Evolutionary conservation across 2,113 vertebrate species (phyloP).

Genomic region (Cyanocitta stelleri): DNA sequence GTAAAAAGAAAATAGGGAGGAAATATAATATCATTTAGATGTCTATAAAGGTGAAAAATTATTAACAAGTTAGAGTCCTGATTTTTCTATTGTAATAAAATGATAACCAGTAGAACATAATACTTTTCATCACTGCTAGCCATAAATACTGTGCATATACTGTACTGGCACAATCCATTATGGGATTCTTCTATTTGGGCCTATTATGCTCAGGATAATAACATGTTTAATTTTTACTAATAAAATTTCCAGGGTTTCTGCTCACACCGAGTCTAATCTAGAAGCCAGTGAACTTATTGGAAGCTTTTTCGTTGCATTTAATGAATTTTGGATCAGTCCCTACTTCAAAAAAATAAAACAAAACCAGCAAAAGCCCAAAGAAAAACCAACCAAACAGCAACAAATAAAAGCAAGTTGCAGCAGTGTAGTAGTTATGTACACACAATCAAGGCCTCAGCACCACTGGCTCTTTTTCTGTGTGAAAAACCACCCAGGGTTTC

Average conservation of each 20-base stretch:
- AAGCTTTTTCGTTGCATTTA: background rate
- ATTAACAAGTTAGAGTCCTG: slow-evolving; percentile 44
- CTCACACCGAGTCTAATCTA: background rate
- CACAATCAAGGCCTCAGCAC: background rate
- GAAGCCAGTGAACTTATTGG: background rate
- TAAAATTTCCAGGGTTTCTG: slow-evolving; percentile 27
- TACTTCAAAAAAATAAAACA: background rate
- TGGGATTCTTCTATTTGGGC: slow-evolving; percentile 38
- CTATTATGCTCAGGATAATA: slow-evolving; percentile 43
- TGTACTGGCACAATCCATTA: slow-evolving; percentile 38
- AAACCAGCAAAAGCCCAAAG: background rate
- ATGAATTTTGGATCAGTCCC: background rate
- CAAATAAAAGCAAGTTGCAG: background rate
- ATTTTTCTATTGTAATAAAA: slow-evolving; percentile 51
- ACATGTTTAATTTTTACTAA: slow-evolving; percentile 43
- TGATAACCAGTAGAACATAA: slow-evolving; percentile 32
- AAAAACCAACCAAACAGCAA: background rate
- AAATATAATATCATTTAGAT: slow-evolving; percentile 67
- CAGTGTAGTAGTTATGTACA: background rate
- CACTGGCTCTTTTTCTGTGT: background rate
- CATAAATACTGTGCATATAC: slow-evolving; percentile 37
- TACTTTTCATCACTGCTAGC: slow-evolving; percentile 19
- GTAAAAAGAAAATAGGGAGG: slow-evolving; percentile 50
- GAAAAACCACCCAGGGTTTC: background rate
- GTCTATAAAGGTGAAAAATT: slow-evolving; percentile 66